Evolutionary conservation across 2,888 invertebrate species (phyloP).

Genomic region (Saturnia japonica): DNA sequence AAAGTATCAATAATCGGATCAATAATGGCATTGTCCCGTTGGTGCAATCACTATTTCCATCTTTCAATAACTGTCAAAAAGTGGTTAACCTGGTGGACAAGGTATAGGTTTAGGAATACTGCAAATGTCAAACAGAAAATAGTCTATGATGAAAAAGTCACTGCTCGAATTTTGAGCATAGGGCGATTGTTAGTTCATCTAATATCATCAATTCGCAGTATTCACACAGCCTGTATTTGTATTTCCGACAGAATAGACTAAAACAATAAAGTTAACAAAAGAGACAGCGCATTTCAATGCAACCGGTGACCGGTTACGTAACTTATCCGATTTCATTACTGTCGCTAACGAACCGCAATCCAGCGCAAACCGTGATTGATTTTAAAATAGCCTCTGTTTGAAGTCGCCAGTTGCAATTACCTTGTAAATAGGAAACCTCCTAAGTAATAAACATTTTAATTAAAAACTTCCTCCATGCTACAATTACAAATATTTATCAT

Average conservation of each 20-base stretch:
- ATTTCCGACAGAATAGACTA: not conserved
- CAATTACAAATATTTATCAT: too few species aligned
- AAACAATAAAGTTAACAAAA: conserved; percentile 18
- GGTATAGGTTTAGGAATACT: too few species aligned
- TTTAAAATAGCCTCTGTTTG: conserved; percentile 36
- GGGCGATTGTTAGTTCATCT: too few species aligned
- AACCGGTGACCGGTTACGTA: conserved; percentile 51
- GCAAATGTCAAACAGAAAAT: too few species aligned
- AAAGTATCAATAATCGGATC: too few species aligned
- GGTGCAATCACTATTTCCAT: too few species aligned
- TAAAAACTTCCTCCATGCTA: too few species aligned
- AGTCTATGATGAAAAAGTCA: too few species aligned
- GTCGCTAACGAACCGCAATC: conserved; percentile 59
- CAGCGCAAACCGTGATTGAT: conserved; percentile 49
- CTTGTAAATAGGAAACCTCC: not conserved
- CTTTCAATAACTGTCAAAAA: too few species aligned
- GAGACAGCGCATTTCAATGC: not conserved
- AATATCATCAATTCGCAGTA: not conserved
- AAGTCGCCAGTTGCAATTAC: not conserved
- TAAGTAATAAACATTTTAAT: not conserved
- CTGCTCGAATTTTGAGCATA: too few species aligned
- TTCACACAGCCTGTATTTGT: not conserved
- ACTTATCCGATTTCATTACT: conserved; percentile 61
- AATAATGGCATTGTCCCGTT: too few species aligned
- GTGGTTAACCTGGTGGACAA: too few species aligned